Percentiles rank a stretch among this genome's conserved stretches.
Conservation (phyloP, 2,888 invertebrate species). For the Cryptocheilus praepositus region DNA sequence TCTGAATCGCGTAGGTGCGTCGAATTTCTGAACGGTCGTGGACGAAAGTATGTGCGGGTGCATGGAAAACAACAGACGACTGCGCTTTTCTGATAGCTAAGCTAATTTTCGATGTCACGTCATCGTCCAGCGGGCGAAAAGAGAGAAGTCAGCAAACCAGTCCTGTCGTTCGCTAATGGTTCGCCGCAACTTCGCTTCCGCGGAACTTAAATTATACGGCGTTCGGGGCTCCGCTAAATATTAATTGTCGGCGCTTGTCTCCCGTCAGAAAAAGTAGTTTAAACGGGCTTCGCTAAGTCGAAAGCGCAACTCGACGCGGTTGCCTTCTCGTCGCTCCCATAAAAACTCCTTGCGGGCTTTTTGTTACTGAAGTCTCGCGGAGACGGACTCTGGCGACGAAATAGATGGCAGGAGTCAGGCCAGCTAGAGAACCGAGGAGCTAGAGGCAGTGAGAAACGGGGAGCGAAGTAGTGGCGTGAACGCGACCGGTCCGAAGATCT, state of each 20-base stretch:
- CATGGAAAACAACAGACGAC: no score
- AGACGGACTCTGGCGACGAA: constrained; percentile 11
- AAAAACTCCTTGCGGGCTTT: constrained; percentile 8
- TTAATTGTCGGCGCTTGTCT: constrained; percentile 34
- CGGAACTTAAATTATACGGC: constrained; percentile 22
- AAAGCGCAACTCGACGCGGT: neutral
- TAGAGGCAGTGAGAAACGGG: neutral
- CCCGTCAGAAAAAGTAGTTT: constrained; percentile 22
- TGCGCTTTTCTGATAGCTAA: no score
- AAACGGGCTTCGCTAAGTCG: constrained; percentile 16
- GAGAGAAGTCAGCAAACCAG: constrained; percentile 21
- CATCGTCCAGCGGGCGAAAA: neutral
- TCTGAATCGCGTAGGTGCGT: no score
- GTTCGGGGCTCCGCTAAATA: constrained; percentile 21
- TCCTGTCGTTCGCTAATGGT: constrained; percentile 22
- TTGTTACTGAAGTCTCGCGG: constrained; percentile 23
- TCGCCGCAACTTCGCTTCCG: constrained; percentile 16
- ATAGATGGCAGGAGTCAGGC: no score
- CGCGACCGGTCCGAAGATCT: no score
- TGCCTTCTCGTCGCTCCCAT: neutral
- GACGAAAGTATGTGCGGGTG: no score
- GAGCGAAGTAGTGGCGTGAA: constrained; percentile 3
- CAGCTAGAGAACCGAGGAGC: constrained; percentile 3
- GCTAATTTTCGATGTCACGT: no score
- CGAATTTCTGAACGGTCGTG: no score